A percentile compares a stretch with the other conserved stretches of the same genome.
Conservation (phyloP, 1,140 invertebrate genomes). For the Sminthurides bifidus region DNA sequence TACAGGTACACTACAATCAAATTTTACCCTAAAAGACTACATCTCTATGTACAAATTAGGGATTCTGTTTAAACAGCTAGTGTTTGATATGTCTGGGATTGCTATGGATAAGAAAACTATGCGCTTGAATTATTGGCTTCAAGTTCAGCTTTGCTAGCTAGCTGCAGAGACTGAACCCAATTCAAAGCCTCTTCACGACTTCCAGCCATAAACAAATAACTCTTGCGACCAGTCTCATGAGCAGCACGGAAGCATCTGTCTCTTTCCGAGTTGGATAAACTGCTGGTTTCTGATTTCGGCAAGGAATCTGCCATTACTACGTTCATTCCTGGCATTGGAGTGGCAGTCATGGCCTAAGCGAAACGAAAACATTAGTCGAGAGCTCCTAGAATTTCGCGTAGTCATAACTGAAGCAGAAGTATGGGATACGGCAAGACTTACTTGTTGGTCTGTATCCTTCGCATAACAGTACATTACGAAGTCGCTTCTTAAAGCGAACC, state of each 20-base stretch:
- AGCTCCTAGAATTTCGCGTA: not conserved
- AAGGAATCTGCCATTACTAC: slow-evolving; percentile 23
- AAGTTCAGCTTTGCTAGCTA: slow-evolving; percentile 43
- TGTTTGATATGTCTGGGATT: slow-evolving; percentile 6
- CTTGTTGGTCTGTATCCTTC: slow-evolving; percentile 41
- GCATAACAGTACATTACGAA: slow-evolving; percentile 55
- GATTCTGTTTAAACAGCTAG: not conserved
- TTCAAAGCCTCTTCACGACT: slow-evolving; percentile 32
- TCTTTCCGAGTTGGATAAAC: slow-evolving; percentile 13
- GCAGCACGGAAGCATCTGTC: slow-evolving; percentile 24
- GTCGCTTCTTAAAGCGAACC: slow-evolving; percentile 49
- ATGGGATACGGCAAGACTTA: not conserved
- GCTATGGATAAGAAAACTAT: not conserved
- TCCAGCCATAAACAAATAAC: slow-evolving; percentile 22
- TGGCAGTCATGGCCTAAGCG: slow-evolving; percentile 45
- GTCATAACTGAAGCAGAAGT: not conserved
- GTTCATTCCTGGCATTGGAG: slow-evolving; percentile 45
- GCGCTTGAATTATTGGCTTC: not conserved
- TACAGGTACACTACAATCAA: not conserved
- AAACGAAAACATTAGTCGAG: not conserved
- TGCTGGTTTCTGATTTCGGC: slow-evolving; percentile 19
- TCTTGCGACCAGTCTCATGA: slow-evolving; percentile 24
- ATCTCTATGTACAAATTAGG: no score
- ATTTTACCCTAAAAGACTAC: not conserved
- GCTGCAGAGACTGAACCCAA: slow-evolving; percentile 40